Evolutionary conservation across 2,113 vertebrate genomes (phyloP), one percentile per base, ranked within the genome.

Genomic region (Marcusenius ussheri): DNA sequence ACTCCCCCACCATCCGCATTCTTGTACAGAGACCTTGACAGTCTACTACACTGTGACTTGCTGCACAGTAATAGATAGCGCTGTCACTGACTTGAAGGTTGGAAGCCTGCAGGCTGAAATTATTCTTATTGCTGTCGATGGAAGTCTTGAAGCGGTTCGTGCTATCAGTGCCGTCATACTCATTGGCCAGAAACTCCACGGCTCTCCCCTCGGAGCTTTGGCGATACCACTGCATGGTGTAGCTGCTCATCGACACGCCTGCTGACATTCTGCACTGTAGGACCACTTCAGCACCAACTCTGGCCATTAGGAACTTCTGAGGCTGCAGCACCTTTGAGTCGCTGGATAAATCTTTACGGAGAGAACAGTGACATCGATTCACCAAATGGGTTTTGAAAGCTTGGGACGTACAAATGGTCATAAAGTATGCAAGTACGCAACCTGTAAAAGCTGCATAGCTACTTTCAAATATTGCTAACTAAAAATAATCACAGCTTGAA

Each of bases 141-240:
- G 2, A 83, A 0, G 90, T 80, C 0, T 70, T 0, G 70, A 93
- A 90, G 80, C 24, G 92, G 0, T 93, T 92, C 5, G 0, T 58
- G 42, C 56, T 31, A 11, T 7, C 42, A 15, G 3, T 0, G 19
- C 31, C 0, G 0, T 94, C 93, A 0, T 92, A 90, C 89, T 95
- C 94, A 21, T 88, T 93, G 0, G 58, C 51, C 17, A 96, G 88
- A 9, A 70, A 94, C 56, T 93, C 27, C 0, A 96, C 0, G 0
- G 89, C 83, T 2, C 90, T 90, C 7, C 92, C 90, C 0, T 88
- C 17, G 66, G 84, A 83, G 0, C 62, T 74, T 89, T 93, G 93
- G 24, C 85, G 85, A 90, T 95, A 95, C 95, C 95, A 96, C 0
- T 56, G 2, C 95, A 96, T 95, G 11, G 90, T 94, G 13, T 92